A percentile compares a stretch with the other conserved stretches of the same genome.
Conservation (phyloP, 2,113 vertebrate genomes). For the Leucoraja erinaceus region DNA sequence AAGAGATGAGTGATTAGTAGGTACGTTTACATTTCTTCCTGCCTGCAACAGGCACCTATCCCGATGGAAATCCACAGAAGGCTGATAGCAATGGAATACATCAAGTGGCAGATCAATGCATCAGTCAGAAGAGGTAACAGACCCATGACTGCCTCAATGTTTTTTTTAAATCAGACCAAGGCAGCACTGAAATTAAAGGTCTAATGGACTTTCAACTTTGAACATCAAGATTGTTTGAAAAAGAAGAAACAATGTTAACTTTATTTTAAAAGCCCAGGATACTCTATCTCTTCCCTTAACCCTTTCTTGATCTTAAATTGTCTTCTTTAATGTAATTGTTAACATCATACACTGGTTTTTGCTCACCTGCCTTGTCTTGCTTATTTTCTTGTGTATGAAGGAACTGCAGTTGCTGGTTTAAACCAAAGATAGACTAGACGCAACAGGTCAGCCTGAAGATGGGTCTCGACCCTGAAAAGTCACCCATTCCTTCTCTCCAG, state of each 20-base stretch:
- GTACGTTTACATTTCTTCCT: neutral
- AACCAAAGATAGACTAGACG: too few species aligned
- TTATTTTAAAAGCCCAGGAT: neutral
- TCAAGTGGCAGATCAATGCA: neutral
- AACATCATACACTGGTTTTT: neutral
- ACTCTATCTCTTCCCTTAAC: neutral
- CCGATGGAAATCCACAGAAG: neutral
- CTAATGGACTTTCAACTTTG: too few species aligned
- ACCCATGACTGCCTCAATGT: neutral
- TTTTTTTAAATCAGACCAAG: neutral
- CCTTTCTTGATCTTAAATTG: neutral
- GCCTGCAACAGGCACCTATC: neutral
- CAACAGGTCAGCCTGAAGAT: too few species aligned
- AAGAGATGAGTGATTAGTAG: neutral
- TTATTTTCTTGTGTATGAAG: too few species aligned
- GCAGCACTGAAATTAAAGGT: too few species aligned
- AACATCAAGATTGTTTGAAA: neutral
- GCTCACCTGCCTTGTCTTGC: too few species aligned
- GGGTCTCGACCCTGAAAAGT: too few species aligned
- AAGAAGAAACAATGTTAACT: neutral
- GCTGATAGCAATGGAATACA: neutral
- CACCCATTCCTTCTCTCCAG: too few species aligned
- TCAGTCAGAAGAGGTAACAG: neutral
- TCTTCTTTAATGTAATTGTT: neutral
- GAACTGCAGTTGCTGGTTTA: too few species aligned